Percentiles rank a stretch among this genome's conserved stretches.
phyloP scores from a whole-genome alignment of 2,888 invertebrate species.

The Nineta flava region DNA sequence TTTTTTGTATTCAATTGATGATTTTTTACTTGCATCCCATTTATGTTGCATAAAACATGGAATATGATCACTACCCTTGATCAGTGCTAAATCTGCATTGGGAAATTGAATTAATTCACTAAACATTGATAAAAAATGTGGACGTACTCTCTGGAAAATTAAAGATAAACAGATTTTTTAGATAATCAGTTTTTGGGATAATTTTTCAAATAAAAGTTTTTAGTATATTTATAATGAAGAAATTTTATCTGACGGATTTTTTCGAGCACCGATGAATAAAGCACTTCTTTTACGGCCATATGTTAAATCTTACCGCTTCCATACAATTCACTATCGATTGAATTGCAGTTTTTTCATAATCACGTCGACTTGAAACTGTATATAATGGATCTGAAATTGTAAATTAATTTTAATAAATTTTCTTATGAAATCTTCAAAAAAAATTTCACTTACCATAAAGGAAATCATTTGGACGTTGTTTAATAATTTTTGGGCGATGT shows the following conservation, averaged over 20 bases:
- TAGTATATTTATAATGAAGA: no score
- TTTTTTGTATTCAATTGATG: no score
- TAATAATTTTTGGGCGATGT: neutral
- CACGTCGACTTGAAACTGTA: conserved; percentile 37
- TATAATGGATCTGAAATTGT: conserved; percentile 33
- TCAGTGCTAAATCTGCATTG: conserved; percentile 25
- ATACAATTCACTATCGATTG: conserved; percentile 36
- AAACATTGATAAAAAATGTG: conserved; percentile 37
- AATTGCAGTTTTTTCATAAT: conserved; percentile 36
- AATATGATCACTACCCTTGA: conserved; percentile 10
- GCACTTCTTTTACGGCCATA: neutral
- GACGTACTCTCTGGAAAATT: conserved; percentile 8
- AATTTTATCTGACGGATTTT: no score
- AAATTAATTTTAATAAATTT: neutral
- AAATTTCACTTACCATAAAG: neutral
- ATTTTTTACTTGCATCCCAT: conserved; percentile 25
- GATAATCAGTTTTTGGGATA: neutral
- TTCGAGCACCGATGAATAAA: no score
- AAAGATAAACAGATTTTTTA: conserved; percentile 2
- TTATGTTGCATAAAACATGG: conserved; percentile 24
- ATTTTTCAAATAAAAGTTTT: no score
- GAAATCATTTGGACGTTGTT: neutral
- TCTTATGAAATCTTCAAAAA: neutral
- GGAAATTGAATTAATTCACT: conserved; percentile 35
- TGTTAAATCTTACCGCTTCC: conserved; percentile 31